Percentiles rank a stretch among this genome's conserved stretches.
Evolutionary conservation across 2,888 invertebrate species (phyloP).

Genomic region (Mesorhabditis sp.): DNA sequence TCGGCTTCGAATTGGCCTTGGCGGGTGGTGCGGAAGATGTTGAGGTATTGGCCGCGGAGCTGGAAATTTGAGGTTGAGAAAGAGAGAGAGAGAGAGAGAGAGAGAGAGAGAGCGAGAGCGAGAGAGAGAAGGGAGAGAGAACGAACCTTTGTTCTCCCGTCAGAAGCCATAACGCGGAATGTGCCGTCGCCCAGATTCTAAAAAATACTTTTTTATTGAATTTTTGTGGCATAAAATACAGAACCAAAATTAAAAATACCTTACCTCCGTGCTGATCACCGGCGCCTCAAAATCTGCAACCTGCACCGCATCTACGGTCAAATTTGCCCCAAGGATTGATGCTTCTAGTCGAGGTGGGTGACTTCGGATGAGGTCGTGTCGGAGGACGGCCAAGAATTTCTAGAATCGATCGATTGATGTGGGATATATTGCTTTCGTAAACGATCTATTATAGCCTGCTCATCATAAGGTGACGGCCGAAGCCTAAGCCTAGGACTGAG

Average conservation of each 20-base stretch:
- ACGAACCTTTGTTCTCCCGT: not conserved
- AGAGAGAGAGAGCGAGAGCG: too few species aligned
- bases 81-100: not conserved
- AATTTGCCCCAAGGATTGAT: not conserved
- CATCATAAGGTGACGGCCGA: too few species aligned
- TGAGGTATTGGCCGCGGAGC: not conserved
- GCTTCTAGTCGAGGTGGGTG: not conserved
- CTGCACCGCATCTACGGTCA: not conserved
- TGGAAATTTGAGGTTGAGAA: not conserved
- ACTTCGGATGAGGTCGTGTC: not conserved
- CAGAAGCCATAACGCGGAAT: not conserved
- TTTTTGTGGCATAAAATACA: not conserved
- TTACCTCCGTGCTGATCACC: not conserved
- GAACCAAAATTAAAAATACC: not conserved
- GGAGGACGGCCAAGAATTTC: slow-evolving; percentile 1
- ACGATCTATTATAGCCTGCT: too few species aligned
- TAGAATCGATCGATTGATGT: not conserved
- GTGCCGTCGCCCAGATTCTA: slow-evolving; percentile 2
- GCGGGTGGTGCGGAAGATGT: not conserved
- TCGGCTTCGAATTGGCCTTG: not conserved
- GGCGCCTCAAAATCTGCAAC: not conserved
- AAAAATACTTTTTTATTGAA: not conserved
- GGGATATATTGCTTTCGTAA: too few species aligned
- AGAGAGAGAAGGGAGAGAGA: not conserved
- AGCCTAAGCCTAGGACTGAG: too few species aligned